Evolutionary conservation across 1,140 invertebrate species (phyloP).

Genomic region (Neelides sp.): DNA sequence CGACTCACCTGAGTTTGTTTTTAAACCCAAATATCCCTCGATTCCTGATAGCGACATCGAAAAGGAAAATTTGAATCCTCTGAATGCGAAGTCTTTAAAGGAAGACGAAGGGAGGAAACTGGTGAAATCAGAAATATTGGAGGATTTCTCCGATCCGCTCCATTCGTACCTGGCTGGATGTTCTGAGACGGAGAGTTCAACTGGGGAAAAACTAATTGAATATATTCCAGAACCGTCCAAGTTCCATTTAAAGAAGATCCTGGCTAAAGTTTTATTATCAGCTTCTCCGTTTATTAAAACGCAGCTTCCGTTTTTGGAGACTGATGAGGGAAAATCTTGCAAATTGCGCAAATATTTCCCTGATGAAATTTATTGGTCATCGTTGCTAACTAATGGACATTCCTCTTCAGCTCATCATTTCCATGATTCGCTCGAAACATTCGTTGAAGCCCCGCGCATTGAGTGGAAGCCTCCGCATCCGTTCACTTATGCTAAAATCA

Average conservation of each 20-base stretch:
- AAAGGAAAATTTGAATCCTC: not conserved
- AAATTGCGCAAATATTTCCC: slow-evolving; percentile 62
- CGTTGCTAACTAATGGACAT: slow-evolving; percentile 34
- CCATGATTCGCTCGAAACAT: slow-evolving; percentile 5
- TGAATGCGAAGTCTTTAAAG: slow-evolving; percentile 33
- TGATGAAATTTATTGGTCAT: slow-evolving; percentile 63
- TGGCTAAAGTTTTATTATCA: slow-evolving; percentile 62
- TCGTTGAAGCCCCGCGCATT: slow-evolving; percentile 16
- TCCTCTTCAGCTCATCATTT: not conserved
- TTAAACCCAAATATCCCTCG: slow-evolving; percentile 8
- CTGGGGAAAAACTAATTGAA: slow-evolving; percentile 12
- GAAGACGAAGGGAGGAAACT: slow-evolving; percentile 45
- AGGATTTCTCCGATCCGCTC: slow-evolving; percentile 63
- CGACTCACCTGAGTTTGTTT: slow-evolving; percentile 16
- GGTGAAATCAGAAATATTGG: slow-evolving; percentile 34
- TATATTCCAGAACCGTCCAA: slow-evolving; percentile 11
- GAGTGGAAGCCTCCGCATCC: slow-evolving; percentile 45
- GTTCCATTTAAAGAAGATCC: slow-evolving; percentile 49
- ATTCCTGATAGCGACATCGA: not conserved
- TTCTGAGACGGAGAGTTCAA: slow-evolving; percentile 36
- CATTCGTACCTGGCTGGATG: slow-evolving; percentile 49
- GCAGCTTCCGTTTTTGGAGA: slow-evolving; percentile 76
- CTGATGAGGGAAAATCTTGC: slow-evolving; percentile 64
- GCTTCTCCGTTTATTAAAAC: slow-evolving; percentile 76
- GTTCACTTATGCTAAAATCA: slow-evolving; percentile 58